Conservation (phyloP, 2,888 invertebrate genomes). For the Psylliodes chrysocephalus region DNA sequence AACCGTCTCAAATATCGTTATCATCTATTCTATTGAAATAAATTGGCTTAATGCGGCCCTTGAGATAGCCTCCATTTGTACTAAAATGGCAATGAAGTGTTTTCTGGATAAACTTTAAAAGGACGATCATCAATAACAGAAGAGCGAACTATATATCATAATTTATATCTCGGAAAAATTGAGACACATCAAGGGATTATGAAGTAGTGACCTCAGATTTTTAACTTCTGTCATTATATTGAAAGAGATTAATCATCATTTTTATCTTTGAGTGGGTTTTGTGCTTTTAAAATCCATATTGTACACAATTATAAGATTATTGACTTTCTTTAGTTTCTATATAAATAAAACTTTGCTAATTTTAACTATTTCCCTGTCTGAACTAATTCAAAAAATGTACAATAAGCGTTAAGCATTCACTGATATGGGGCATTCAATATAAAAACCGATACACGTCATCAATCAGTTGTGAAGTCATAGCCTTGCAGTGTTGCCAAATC, state of each 20-base stretch:
- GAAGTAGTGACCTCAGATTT: conserved; percentile 8
- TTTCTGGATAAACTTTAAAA: conserved; percentile 7
- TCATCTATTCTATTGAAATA: background rate
- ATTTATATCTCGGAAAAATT: conserved; percentile 8
- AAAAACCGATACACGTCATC: too few relatives aligned
- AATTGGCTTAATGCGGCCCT: conserved; percentile 2
- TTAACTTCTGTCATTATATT: conserved; percentile 6
- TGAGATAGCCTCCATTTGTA: background rate
- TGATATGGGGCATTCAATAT: too few relatives aligned
- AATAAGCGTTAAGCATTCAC: too few relatives aligned
- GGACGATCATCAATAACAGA: conserved; percentile 15
- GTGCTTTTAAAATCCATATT: too few relatives aligned
- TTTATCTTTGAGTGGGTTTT: background rate
- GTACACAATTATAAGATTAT: too few relatives aligned
- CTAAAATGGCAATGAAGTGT: conserved; percentile 3
- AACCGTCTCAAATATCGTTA: background rate
- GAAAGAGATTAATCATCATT: conserved; percentile 1
- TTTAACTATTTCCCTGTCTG: too few relatives aligned
- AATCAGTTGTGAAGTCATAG: too few relatives aligned
- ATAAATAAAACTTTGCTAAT: too few relatives aligned
- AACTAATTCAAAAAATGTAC: too few relatives aligned
- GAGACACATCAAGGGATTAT: background rate
- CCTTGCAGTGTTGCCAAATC: too few relatives aligned
- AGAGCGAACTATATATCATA: conserved; percentile 6
- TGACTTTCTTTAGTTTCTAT: too few relatives aligned